Percentiles rank a stretch among this genome's conserved stretches.
phyloP scores from a whole-genome alignment of 35 echinoderm and acorn worm genomes.

The Nesometra sesokonis region DNA sequence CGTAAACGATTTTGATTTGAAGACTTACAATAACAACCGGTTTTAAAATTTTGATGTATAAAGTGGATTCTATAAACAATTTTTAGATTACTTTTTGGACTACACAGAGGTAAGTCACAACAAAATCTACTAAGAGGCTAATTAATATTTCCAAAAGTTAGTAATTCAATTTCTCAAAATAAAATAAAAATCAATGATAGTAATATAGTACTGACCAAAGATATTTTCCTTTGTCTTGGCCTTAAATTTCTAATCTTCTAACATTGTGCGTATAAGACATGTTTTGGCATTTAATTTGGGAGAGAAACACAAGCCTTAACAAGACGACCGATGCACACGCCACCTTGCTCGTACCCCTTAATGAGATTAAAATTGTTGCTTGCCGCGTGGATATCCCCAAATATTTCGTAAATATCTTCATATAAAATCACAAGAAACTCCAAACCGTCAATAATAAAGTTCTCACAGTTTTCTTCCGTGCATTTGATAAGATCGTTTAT shows the following conservation, averaged over 20 bases:
- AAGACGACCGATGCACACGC: slow-evolving; percentile 56
- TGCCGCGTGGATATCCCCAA: slow-evolving; percentile 45
- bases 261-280: background rate
- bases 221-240: too few relatives aligned
- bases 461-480: slow-evolving; percentile 23
- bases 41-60: too few relatives aligned
- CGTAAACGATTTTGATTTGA: too few relatives aligned
- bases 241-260: background rate
- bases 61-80: too few relatives aligned
- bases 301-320: slow-evolving; percentile 43
- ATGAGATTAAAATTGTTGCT: slow-evolving; percentile 45
- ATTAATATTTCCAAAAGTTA: too few relatives aligned
- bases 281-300: background rate
- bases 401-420: slow-evolving; percentile 57
- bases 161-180: too few relatives aligned
- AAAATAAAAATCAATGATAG: too few relatives aligned
- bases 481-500: slow-evolving; percentile 52
- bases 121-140: too few relatives aligned
- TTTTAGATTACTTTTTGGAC: too few relatives aligned
- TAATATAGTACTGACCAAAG: too few relatives aligned
- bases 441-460: slow-evolving; percentile 39
- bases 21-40: too few relatives aligned
- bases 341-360: slow-evolving; percentile 54
- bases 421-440: slow-evolving; percentile 53
- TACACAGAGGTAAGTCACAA: too few relatives aligned